A percentile compares a stretch with the other conserved stretches of the same genome.
Conservation (phyloP, 2,888 invertebrate genomes). For the Ophion obscuratus region DNA sequence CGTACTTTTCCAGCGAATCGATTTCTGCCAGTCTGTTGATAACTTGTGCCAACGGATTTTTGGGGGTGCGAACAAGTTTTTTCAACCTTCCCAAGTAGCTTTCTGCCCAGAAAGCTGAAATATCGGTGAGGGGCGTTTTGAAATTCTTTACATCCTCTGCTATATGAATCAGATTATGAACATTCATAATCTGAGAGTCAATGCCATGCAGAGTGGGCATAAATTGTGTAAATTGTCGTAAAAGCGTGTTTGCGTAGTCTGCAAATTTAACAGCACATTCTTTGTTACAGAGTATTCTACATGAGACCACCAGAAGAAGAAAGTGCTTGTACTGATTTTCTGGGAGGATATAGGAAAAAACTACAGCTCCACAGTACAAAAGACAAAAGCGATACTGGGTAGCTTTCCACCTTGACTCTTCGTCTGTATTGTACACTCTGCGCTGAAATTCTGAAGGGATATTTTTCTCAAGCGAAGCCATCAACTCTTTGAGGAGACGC, state of each 20-base stretch:
- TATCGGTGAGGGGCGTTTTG: constrained; percentile 52
- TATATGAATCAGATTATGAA: constrained; percentile 40
- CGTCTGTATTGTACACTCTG: constrained; percentile 51
- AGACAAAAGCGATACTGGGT: constrained; percentile 64
- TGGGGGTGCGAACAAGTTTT: constrained; percentile 29
- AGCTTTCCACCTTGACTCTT: constrained; percentile 40
- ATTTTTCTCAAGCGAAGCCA: background rate
- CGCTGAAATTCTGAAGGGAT: constrained; percentile 64
- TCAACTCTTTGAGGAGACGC: too few relatives aligned
- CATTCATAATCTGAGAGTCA: constrained; percentile 47
- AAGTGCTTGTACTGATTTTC: constrained; percentile 51
- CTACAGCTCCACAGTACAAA: constrained; percentile 48
- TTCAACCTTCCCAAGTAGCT: constrained; percentile 51
- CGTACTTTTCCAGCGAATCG: background rate
- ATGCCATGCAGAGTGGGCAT: constrained; percentile 58
- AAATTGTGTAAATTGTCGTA: constrained; percentile 48
- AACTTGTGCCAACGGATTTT: constrained; percentile 16
- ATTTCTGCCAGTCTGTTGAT: background rate
- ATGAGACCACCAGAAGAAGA: constrained; percentile 42
- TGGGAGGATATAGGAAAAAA: constrained; percentile 20
- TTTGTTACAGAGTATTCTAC: constrained; percentile 54
- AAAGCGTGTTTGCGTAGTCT: constrained; percentile 33
- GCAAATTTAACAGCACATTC: constrained; percentile 29
- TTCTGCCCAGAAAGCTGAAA: constrained; percentile 62
- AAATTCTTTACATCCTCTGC: constrained; percentile 57